These are phyloP conservation scores for Dufourea novaeangliae DNA, from an alignment of 1,140 invertebrate genomes.

Conservation along the genomic window DNA sequence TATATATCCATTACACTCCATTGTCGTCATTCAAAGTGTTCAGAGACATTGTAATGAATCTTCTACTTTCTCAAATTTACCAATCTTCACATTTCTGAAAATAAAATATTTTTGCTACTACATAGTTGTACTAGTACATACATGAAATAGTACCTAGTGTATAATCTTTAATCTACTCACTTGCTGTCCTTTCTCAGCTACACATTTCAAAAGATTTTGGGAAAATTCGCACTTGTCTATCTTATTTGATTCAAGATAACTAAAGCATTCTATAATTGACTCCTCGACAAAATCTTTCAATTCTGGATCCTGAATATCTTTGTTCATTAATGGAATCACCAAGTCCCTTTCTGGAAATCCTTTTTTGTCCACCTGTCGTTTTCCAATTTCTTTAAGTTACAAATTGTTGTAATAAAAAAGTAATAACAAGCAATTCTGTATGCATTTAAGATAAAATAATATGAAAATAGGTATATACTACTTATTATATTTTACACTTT, in stretches of 20 bases:
- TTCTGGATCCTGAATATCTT: conserved; percentile 74
- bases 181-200: conserved; percentile 76
- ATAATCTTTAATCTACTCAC: conserved; percentile 57
- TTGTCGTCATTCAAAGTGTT: not conserved
- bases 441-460: too few relatives aligned
- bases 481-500: too few relatives aligned
- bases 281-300: conserved; percentile 78
- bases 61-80: conserved; percentile 57
- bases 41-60: not conserved
- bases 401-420: not conserved
- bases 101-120: conserved; percentile 21
- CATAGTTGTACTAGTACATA: not conserved
- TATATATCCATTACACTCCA: not conserved
- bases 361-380: conserved; percentile 72
- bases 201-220: conserved; percentile 74
- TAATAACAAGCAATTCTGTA: not conserved
- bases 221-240: conserved; percentile 78
- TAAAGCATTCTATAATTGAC: conserved; percentile 75
- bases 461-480: too few relatives aligned
- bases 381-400: not conserved
- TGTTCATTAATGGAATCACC: conserved; percentile 71
- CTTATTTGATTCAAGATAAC: conserved; percentile 69
- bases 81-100: conserved; percentile 80
- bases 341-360: conserved; percentile 75
- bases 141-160: not conserved